Evolutionary conservation across 2,888 invertebrate genomes (phyloP), one percentile per base, ranked within the genome.

Genomic region (Pterostichus madidus): DNA sequence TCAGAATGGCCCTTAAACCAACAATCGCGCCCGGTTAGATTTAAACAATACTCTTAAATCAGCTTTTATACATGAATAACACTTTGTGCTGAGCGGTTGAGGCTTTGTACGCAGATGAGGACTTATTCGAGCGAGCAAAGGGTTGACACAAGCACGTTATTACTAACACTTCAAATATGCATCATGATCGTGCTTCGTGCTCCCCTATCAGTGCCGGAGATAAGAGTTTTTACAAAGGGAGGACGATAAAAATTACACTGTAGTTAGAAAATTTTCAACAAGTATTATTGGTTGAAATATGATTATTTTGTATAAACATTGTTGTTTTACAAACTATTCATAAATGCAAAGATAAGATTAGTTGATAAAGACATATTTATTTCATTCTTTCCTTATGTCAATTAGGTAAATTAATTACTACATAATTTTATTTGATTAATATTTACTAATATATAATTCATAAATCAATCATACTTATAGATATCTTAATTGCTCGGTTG

Each of bases 91-190:
- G 15, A 24, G 17, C 59, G 24, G 6, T 59, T 17, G 59, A 59
- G 5, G 7, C 49, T 75, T 49, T 75, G n/a, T 31, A 46, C 17
- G n/a, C 7, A 71, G 35, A 44, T 24, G 75, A 52, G 13, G 52
- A 75, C 52, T 75, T 24, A 24, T 75, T 52, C 49, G 52, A n/a
- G 49, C n/a, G 75, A 52, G n/a, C 3, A 75, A 75, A 75, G 75
- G 75, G 75, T 75, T 75, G 75, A 32, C 52, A 44, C 52, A 52
- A 44, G 46, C 75, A 71, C 49, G 75, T 75, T 75, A 75, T 75
- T 75, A 24, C 52, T 24, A 31, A 49, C 49, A 71, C 46, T 17
- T n/a, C 15, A 44, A 68, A 17, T 71, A 44, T 17, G n/a, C 68
- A 44, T 44, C 68, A 17, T 6, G 56, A 44, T 44, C 44, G 17